phyloP scores from a whole-genome alignment of 2,113 vertebrate genomes.

The Urocolius indicus region DNA sequence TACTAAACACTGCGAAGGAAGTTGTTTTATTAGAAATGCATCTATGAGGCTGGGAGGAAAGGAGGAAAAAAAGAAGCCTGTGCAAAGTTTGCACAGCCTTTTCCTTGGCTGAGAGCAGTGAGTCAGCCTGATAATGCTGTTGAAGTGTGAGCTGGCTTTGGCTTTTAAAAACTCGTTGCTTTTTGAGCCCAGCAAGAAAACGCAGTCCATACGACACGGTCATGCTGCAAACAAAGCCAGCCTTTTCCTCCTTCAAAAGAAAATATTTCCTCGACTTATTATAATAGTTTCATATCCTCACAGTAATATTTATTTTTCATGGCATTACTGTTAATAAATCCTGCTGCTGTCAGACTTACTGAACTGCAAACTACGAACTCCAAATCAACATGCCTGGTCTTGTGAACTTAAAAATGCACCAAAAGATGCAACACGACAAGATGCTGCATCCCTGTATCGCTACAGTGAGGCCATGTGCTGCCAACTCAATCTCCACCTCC shows the following conservation, averaged over 20 bases:
- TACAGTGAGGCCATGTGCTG: fast-evolving
- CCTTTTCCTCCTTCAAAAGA: constrained; percentile 30
- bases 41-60: background rate
- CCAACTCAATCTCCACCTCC: background rate
- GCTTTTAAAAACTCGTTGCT: constrained; percentile 38
- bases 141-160: constrained; percentile 42
- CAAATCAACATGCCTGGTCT: background rate
- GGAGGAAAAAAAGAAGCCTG: background rate
- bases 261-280: constrained; percentile 45
- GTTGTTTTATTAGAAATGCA: constrained; percentile 58
- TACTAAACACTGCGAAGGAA: constrained; percentile 41
- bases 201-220: background rate
- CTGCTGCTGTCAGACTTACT: background rate
- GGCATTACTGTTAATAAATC: constrained; percentile 22
- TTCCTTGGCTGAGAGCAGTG: constrained; percentile 29
- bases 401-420: background rate
- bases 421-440: background rate
- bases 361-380: background rate
- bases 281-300: background rate
- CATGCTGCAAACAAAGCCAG: constrained; percentile 27
- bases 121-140: constrained; percentile 45
- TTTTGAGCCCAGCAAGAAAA: constrained; percentile 40
- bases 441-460: background rate
- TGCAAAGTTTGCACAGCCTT: constrained; percentile 38
- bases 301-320: background rate